Conservation (phyloP, 2,113 vertebrate species). For the Nycticebus coucang region DNA sequence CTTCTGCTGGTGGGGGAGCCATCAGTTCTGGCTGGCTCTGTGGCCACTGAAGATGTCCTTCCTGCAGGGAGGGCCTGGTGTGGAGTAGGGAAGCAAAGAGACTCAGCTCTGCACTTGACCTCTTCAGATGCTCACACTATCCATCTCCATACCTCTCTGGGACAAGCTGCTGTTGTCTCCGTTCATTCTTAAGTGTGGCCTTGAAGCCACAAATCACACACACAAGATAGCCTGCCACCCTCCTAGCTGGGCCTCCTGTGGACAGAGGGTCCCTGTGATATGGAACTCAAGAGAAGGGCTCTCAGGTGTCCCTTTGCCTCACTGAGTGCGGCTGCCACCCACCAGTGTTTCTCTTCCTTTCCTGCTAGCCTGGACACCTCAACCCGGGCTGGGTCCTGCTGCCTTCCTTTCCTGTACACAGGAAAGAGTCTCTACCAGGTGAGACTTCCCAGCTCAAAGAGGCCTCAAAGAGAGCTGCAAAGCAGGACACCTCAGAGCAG, state of each 20-base stretch:
- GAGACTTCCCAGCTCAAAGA: too few relatives aligned
- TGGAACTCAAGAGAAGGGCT: background rate
- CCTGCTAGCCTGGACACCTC: background rate
- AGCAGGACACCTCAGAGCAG: background rate
- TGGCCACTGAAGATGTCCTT: background rate
- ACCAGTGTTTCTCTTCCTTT: background rate
- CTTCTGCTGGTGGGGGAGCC: background rate
- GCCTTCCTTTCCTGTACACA: background rate
- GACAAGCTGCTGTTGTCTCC: background rate
- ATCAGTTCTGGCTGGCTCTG: background rate
- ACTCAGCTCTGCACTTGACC: background rate
- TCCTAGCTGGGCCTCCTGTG: background rate
- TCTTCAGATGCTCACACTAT: background rate
- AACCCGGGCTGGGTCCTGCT: background rate
- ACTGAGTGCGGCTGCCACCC: too few relatives aligned
- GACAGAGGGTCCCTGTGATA: background rate
- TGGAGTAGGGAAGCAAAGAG: background rate
- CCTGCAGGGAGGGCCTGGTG: too few relatives aligned
- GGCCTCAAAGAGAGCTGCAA: background rate
- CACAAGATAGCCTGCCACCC: background rate
- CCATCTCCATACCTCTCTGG: accelerated
- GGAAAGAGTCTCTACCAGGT: too few relatives aligned
- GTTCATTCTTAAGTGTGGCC: background rate
- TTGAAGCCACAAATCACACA: background rate
- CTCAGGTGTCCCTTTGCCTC: background rate